These are phyloP conservation scores for Cisticola juncidis DNA, from an alignment of 2,113 vertebrate genomes.

Conservation along the genomic window DNA sequence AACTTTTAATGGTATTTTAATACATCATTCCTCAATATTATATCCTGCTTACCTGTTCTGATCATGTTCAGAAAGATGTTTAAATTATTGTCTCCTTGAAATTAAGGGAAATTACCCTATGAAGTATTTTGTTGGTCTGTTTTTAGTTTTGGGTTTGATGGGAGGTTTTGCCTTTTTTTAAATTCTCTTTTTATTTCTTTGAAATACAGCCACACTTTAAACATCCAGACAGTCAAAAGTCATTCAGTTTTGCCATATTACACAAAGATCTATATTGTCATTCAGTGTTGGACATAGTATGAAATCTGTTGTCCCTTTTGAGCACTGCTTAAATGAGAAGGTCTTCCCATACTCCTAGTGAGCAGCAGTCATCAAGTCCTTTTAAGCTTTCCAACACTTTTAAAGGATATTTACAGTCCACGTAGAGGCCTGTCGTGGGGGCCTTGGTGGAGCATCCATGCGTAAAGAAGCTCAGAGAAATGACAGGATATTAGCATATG, in stretches of 20 bases:
- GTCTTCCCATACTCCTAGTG: neutral
- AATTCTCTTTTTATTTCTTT: neutral
- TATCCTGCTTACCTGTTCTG: neutral
- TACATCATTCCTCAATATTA: neutral
- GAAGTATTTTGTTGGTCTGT: neutral
- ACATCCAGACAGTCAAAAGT: neutral
- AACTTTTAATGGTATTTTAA: neutral
- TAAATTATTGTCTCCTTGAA: neutral
- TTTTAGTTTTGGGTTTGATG: neutral
- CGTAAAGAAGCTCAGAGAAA: constrained; percentile 39
- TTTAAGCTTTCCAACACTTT: constrained; percentile 2
- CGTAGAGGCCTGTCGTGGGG: neutral
- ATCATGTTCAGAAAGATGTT: neutral
- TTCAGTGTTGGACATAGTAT: neutral
- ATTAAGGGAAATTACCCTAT: neutral
- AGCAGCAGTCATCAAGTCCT: neutral
- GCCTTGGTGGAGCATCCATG: neutral
- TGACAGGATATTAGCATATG: constrained; percentile 45
- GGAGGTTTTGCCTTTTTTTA: neutral
- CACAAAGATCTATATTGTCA: neutral
- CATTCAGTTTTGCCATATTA: neutral
- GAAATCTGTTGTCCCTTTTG: neutral
- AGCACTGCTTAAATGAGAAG: constrained; percentile 23
- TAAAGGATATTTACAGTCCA: neutral
- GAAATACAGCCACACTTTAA: neutral